Base-by-base conservation (phyloP, 1,140 invertebrate species). In the Acromyrmex heyeri region DNA sequence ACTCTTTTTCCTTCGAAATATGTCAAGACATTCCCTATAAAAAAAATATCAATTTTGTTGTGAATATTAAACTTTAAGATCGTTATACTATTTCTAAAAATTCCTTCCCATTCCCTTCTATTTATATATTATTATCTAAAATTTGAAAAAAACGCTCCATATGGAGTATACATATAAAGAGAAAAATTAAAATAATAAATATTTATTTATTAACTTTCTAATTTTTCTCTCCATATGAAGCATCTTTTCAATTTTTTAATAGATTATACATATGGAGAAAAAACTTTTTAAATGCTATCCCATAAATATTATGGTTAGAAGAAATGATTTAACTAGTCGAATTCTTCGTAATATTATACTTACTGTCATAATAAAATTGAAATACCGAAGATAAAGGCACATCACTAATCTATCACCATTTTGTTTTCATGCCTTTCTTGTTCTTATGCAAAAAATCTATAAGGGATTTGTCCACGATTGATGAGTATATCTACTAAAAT, bases 351-450 rank as follows among this genome's bases (percentile, higher is more conserved):
- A 55, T 53, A 21, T 30, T 38, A 0, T 78, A 90, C 70, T 87
- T 65, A 90, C 89, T 72, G 87, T 90, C 55, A 62, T 70, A 48
- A 27, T 90, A 75, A 76, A 38, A 64, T 87, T 75, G 76, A 67
- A 76, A 85, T 62, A 85, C 10, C 61, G 24, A 89, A 38, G 30
- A 87, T 69, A 78, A 69, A 85, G 86, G 85, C 65, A 65, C 55
- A 75, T 67, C 50, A 85, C 81, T 87, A 73, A 87, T 57, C 75
- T 87, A 90, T 70, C 76, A 76, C 55, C 73, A 90, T 90, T 59
- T 76, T 59, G 14, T 77, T n/a, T 38, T 50, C 53, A 34, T 67
- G 48, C 34, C 55, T 50, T 87, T 44, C 10, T 44, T 44, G 38
- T 44, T 44, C 7, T 44, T 10, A 44, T 82, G 72, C 24, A 65